phyloP scores from a whole-genome alignment of 2,113 vertebrate genomes.

The Corythornis vintsioides region DNA sequence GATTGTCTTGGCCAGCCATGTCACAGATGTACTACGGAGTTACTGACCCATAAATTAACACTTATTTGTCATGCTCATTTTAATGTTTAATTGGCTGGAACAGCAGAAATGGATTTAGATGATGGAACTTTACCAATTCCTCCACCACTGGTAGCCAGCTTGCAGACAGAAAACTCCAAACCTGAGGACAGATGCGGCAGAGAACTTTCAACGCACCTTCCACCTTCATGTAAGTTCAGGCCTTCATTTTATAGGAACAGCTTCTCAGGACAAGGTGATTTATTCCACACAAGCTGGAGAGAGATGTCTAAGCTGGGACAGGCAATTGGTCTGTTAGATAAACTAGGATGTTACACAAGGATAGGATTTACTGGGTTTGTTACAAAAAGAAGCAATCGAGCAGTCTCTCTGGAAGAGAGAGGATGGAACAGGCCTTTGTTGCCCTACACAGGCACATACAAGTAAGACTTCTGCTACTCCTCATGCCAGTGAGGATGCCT shows the following conservation, averaged over 20 bases:
- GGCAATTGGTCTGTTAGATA: background rate
- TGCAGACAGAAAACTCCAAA: background rate
- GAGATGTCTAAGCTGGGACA: background rate
- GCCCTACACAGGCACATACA: background rate
- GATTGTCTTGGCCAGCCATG: background rate
- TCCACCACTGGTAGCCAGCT: background rate
- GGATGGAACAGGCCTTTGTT: background rate
- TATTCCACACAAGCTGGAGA: background rate
- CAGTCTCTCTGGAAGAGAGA: background rate
- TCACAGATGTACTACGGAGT: background rate
- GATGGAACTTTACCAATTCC: background rate
- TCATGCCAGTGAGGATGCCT: background rate
- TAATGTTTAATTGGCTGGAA: conserved; percentile 44
- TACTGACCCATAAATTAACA: conserved; percentile 28
- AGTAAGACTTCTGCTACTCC: background rate
- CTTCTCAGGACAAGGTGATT: background rate
- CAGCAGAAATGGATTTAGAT: background rate
- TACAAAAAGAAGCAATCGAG: background rate
- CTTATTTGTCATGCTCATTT: conserved; percentile 46
- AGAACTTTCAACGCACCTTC: background rate
- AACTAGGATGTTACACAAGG: background rate
- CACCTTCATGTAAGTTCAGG: background rate
- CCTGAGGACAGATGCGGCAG: rapidly evolving
- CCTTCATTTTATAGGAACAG: background rate
- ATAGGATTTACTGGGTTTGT: background rate